These are phyloP conservation scores for Tapera naevia DNA, from an alignment of 2,797 vertebrate genomes.

Conservation along the genomic window DNA sequence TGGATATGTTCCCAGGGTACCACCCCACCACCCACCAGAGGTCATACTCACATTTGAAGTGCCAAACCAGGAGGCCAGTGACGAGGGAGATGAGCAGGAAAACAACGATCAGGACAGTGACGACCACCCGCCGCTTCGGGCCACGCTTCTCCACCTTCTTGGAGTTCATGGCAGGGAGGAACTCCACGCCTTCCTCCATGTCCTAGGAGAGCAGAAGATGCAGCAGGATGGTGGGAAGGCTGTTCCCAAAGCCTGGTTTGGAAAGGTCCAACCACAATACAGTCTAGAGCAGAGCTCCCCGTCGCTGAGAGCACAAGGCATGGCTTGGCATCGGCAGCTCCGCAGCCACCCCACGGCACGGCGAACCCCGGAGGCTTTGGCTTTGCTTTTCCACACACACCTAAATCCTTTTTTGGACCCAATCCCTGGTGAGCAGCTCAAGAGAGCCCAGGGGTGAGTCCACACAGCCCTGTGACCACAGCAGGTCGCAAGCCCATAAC, in stretches of 20 bases:
- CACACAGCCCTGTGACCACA: rapidly evolving
- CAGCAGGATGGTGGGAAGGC: not conserved
- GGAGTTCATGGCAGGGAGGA: slow-evolving; percentile 86
- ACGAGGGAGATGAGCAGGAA: slow-evolving; percentile 76
- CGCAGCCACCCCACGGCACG: not conserved
- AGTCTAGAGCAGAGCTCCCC: not conserved
- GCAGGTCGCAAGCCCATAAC: not conserved
- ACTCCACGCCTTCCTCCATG: slow-evolving; percentile 84
- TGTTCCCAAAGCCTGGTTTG: not conserved
- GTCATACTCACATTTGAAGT: slow-evolving; percentile 89
- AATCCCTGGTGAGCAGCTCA: not conserved
- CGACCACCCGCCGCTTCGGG: slow-evolving; percentile 72
- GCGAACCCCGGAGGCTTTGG: not conserved
- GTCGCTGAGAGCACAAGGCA: not conserved
- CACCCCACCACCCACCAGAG: not conserved
- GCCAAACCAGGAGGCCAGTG: slow-evolving; percentile 90
- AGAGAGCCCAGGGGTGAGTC: not conserved
- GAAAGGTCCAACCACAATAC: not conserved
- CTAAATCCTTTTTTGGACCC: not conserved
- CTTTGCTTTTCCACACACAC: not conserved
- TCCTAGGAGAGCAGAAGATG: slow-evolving; percentile 29
- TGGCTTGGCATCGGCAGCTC: rapidly evolving
- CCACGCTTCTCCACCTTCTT: slow-evolving; percentile 89
- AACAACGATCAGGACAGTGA: slow-evolving; percentile 65
- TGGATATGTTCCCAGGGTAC: rapidly evolving